Evolutionary conservation across 2,113 vertebrate species (phyloP).

Genomic region (Alouatta palliata): DNA sequence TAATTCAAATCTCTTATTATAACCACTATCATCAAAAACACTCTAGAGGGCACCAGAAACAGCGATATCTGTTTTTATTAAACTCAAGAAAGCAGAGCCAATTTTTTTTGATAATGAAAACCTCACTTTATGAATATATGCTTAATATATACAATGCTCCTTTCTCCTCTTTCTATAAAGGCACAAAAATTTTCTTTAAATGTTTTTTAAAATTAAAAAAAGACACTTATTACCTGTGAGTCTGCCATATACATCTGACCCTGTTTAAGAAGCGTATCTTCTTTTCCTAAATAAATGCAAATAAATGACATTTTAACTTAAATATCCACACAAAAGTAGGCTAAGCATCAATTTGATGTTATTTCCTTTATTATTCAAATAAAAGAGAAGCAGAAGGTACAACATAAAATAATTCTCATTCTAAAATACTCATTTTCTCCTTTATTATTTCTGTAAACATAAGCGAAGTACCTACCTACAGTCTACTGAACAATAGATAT

Average conservation of each 20-base stretch:
- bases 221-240: slow-evolving; percentile 86
- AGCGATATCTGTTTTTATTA: neutral
- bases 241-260: slow-evolving; percentile 87
- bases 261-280: slow-evolving; percentile 91
- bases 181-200: slow-evolving; percentile 11
- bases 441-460: neutral
- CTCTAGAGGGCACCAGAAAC: slow-evolving; percentile 71
- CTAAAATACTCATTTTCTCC: neutral
- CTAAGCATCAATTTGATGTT: neutral
- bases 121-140: neutral
- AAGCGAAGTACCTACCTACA: neutral
- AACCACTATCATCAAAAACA: neutral
- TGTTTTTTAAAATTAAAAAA: neutral
- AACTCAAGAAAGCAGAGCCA: neutral
- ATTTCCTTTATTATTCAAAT: slow-evolving; percentile 24
- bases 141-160: neutral
- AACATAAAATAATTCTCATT: slow-evolving; percentile 25
- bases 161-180: slow-evolving; percentile 12
- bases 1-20: neutral
- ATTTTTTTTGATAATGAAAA: slow-evolving; percentile 16
- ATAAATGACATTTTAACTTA: slow-evolving; percentile 68
- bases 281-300: slow-evolving; percentile 89
- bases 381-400: slow-evolving; percentile 17
- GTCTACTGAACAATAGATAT: neutral
- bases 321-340: neutral